Conservation (phyloP, 2,797 vertebrate genomes). For the Tragopan temminckii region DNA sequence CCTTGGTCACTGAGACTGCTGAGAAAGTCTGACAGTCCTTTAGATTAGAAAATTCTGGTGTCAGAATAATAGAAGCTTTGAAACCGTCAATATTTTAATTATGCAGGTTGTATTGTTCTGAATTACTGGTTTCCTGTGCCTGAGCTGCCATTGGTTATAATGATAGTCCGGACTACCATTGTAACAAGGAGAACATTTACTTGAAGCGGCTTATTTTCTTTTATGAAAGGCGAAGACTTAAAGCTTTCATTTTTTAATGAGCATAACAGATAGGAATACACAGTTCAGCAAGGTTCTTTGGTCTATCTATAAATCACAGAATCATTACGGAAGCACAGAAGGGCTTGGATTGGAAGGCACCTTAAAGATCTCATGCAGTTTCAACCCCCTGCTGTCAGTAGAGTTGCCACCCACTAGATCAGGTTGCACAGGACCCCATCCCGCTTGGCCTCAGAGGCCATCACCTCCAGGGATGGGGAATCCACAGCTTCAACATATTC, state of each 20-base stretch:
- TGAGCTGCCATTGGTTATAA: background rate
- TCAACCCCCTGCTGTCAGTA: too few relatives aligned
- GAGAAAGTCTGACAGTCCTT: background rate
- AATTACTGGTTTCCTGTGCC: background rate
- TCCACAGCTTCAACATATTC: background rate
- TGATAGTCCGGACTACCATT: background rate
- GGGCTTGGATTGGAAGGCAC: background rate
- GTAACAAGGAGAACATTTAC: background rate
- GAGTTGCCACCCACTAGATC: background rate
- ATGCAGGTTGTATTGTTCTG: background rate
- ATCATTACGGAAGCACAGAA: background rate
- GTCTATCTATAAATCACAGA: background rate
- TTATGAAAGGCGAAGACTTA: background rate
- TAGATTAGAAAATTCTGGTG: background rate
- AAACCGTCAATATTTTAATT: background rate
- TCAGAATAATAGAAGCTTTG: constrained; percentile 7
- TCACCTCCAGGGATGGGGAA: background rate
- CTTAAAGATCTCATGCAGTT: too few relatives aligned
- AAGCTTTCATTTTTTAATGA: background rate
- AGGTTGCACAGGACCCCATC: background rate
- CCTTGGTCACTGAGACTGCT: background rate
- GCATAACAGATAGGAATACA: background rate
- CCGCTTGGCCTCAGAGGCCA: background rate
- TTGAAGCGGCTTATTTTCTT: background rate
- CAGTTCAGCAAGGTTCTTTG: background rate